Percentiles rank a stretch among this genome's conserved stretches.
phyloP scores from a whole-genome alignment of 2,888 invertebrate species.

The Scaptodrosophila latifasciaeformis region DNA sequence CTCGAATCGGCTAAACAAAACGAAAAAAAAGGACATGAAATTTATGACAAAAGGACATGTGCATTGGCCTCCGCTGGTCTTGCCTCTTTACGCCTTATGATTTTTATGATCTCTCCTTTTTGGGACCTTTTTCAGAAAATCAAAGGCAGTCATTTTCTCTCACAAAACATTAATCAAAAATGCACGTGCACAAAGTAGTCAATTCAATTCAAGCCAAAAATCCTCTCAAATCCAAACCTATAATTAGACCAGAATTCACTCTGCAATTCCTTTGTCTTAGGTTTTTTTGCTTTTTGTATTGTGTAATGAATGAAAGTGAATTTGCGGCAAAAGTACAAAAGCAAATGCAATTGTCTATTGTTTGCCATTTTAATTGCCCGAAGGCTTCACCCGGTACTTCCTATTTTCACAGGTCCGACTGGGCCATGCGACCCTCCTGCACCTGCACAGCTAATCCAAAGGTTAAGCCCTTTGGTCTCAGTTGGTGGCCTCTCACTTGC shows the following conservation, averaged over 20 bases:
- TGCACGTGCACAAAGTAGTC: slow-evolving; percentile 66
- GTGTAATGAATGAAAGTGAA: slow-evolving; percentile 68
- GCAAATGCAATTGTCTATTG: slow-evolving; percentile 23
- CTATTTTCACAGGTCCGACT: slow-evolving; percentile 30
- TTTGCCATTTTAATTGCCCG: slow-evolving; percentile 43
- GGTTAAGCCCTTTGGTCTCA: too few relatives aligned
- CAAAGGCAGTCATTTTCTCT: neutral
- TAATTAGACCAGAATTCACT: slow-evolving; percentile 44
- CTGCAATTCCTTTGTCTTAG: too few relatives aligned
- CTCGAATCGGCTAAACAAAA: neutral
- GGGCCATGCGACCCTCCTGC: slow-evolving; percentile 20
- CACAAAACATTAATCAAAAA: slow-evolving; percentile 53
- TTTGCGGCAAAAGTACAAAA: slow-evolving; percentile 32
- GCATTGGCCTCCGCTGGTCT: slow-evolving; percentile 32
- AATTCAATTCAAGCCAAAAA: too few relatives aligned
- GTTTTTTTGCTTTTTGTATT: too few relatives aligned
- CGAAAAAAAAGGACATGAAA: slow-evolving; percentile 20
- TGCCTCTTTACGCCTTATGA: slow-evolving; percentile 17
- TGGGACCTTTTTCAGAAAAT: neutral
- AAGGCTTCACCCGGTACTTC: slow-evolving; percentile 10
- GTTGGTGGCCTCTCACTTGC: slow-evolving; percentile 13
- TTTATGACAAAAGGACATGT: slow-evolving; percentile 61
- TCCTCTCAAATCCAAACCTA: slow-evolving; percentile 19
- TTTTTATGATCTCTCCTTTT: slow-evolving; percentile 15
- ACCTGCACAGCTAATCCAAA: slow-evolving; percentile 41